Percentiles rank a stretch among this genome's conserved stretches.
These are phyloP conservation scores for Penelope pileata DNA, from an alignment of 2,113 vertebrate genomes.

Conservation along the genomic window DNA sequence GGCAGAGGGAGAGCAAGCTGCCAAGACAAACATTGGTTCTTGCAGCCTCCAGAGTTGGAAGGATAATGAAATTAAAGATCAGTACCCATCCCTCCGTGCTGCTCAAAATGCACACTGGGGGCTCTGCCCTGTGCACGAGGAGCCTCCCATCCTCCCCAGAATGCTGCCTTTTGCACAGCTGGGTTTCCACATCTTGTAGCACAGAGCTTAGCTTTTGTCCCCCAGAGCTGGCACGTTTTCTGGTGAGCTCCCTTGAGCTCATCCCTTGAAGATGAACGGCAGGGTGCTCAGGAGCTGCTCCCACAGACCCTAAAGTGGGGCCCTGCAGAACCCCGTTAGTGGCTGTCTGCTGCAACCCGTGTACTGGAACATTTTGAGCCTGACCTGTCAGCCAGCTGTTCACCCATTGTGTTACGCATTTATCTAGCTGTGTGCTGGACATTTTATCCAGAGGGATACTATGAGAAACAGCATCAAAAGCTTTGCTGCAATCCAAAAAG, in stretches of 20 bases:
- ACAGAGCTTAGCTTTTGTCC: neutral
- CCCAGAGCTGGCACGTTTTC: neutral
- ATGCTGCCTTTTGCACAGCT: neutral
- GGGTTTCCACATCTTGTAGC: neutral
- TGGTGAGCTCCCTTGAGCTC: neutral
- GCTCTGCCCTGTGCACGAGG: neutral
- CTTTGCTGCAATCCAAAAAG: neutral
- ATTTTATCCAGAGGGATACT: neutral
- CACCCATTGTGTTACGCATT: neutral
- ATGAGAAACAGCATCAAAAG: neutral
- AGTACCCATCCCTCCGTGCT: accelerated
- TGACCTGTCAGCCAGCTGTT: neutral
- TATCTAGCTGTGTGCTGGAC: neutral
- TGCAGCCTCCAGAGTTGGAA: neutral
- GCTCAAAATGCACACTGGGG: accelerated
- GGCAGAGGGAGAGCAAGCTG: neutral
- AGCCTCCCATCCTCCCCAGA: neutral
- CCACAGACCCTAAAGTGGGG: neutral
- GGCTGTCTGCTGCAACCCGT: neutral
- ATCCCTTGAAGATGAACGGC: neutral
- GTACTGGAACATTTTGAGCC: neutral
- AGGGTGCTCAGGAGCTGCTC: neutral
- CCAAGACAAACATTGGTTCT: neutral
- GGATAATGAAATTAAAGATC: neutral
- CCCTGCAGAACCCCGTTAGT: neutral